A percentile compares a stretch with the other conserved stretches of the same genome.
Evolutionary conservation across 2,797 vertebrate genomes (phyloP).

Genomic region (Xyrichtys novacula): DNA sequence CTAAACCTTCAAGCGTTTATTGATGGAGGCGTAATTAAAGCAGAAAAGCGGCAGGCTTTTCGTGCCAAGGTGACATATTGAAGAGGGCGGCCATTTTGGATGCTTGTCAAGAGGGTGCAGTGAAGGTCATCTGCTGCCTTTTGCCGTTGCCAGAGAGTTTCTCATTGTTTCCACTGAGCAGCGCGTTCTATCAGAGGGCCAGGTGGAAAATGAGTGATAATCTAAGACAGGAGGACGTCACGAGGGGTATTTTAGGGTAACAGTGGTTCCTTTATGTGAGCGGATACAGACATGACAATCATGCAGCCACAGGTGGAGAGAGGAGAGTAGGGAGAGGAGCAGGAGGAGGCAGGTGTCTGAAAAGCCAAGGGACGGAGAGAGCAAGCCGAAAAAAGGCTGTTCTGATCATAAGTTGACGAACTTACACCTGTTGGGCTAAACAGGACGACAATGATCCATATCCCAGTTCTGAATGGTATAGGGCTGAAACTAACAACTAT

Average conservation of each 20-base stretch:
- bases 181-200: constrained; percentile 44
- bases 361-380: no score
- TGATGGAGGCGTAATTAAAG: constrained; percentile 14
- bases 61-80: constrained; percentile 64
- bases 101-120: constrained; percentile 46
- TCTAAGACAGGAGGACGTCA: constrained; percentile 61
- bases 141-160: constrained; percentile 59
- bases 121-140: constrained; percentile 68
- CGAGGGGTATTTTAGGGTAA: constrained; percentile 61
- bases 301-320: no score
- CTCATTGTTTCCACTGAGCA: constrained; percentile 44
- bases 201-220: constrained; percentile 62
- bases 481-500: no score
- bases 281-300: neutral
- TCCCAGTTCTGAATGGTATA: no score
- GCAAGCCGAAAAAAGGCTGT: no score
- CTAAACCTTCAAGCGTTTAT: constrained; percentile 4
- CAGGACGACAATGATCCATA: no score
- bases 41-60: neutral
- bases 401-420: no score
- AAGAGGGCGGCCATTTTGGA: constrained; percentile 67
- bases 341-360: no score
- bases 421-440: no score
- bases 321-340: no score
- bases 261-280: constrained; percentile 62